phyloP scores from a whole-genome alignment of 2,113 vertebrate genomes.

The Ifrita kowaldi region DNA sequence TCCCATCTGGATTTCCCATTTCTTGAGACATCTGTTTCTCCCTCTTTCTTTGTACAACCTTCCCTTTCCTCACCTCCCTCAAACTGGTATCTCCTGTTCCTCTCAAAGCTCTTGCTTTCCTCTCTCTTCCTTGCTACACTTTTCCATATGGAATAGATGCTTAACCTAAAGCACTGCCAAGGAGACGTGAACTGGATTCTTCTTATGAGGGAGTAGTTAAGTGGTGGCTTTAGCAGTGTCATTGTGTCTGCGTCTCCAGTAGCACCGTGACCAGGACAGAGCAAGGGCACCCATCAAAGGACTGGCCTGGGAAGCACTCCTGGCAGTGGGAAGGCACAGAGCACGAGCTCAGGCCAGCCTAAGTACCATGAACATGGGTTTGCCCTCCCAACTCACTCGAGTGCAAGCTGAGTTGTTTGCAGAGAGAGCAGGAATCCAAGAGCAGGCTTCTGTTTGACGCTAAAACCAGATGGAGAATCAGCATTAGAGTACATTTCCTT shows the following conservation, averaged over 20 bases:
- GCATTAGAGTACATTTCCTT: neutral
- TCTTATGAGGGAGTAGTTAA: neutral
- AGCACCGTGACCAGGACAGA: neutral
- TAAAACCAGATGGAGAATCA: neutral
- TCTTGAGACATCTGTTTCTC: neutral
- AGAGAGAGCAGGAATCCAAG: neutral
- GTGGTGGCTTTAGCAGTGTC: neutral
- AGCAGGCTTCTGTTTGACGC: neutral
- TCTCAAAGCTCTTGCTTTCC: neutral
- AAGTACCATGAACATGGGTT: fast-evolving
- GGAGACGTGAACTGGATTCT: neutral
- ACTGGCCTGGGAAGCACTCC: neutral
- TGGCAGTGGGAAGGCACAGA: neutral
- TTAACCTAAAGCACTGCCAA: neutral
- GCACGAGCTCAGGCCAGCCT: neutral
- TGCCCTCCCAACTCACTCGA: fast-evolving
- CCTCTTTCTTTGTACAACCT: neutral
- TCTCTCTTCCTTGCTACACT: neutral
- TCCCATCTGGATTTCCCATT: neutral
- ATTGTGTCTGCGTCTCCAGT: neutral
- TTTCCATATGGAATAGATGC: neutral
- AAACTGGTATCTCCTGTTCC: neutral
- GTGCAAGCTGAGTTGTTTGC: neutral
- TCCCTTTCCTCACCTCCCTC: neutral
- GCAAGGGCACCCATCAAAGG: neutral